A percentile compares a stretch with the other conserved stretches of the same genome.
Evolutionary conservation across 1,140 invertebrate species (phyloP).

Genomic region (Choristoneura fumiferana): DNA sequence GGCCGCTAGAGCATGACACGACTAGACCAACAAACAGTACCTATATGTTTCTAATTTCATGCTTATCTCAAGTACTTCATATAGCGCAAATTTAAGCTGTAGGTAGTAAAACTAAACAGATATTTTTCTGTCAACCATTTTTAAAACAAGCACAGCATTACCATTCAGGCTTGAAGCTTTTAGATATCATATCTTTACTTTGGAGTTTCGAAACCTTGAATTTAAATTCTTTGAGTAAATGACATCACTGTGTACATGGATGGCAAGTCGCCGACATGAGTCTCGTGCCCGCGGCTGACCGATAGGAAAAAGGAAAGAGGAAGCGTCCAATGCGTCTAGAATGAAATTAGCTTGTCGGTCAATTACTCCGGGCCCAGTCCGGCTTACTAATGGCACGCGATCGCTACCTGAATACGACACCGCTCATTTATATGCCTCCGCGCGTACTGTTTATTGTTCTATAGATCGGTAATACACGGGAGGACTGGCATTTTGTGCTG

Average conservation of each 20-base stretch:
- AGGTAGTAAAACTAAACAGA: no score
- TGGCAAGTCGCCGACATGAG: conserved; percentile 32
- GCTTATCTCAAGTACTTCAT: no score
- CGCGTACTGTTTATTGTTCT: conserved; percentile 71
- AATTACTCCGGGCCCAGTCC: conserved; percentile 66
- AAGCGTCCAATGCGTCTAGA: conserved; percentile 70
- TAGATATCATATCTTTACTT: no score
- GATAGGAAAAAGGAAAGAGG: conserved; percentile 78
- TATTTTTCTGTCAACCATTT: no score
- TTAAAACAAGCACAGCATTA: no score
- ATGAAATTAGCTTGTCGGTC: conserved; percentile 73
- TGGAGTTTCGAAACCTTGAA: no score
- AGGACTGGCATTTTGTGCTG: conserved; percentile 71
- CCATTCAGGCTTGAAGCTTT: no score
- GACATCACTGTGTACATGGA: conserved; percentile 21
- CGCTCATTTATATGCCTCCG: conserved; percentile 63
- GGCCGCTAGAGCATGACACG: conserved; percentile 19
- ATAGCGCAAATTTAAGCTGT: no score
- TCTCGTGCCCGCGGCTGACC: conserved; percentile 60
- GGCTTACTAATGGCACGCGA: conserved; percentile 68
- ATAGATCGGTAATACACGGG: conserved; percentile 75
- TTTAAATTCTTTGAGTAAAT: background rate
- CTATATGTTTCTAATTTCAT: no score
- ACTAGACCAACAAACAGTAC: conserved; percentile 29
- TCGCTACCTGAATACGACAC: conserved; percentile 61